A percentile compares a stretch with the other conserved stretches of the same genome.
phyloP scores from a whole-genome alignment of 2,888 invertebrate genomes.

The Plemyria rubiginata region DNA sequence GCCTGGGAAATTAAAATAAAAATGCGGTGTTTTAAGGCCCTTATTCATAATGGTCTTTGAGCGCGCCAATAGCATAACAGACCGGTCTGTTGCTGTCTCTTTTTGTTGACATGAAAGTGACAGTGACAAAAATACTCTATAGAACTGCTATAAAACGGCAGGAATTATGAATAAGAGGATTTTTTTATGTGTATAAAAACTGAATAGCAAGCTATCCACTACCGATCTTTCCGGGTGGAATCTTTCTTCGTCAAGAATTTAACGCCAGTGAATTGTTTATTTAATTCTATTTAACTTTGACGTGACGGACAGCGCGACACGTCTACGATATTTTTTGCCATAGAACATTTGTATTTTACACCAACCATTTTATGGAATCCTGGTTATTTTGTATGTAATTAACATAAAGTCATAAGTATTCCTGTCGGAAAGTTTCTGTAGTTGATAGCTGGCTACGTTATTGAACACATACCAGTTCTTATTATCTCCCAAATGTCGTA shows the following conservation, averaged over 20 bases:
- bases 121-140: too few relatives aligned
- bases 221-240: neutral
- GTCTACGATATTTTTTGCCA: too few relatives aligned
- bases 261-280: neutral
- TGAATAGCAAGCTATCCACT: neutral
- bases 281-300: neutral
- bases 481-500: constrained; percentile 56
- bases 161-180: too few relatives aligned
- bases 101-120: too few relatives aligned
- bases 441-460: neutral
- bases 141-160: too few relatives aligned
- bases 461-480: constrained; percentile 53
- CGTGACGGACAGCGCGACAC: too few relatives aligned
- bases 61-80: too few relatives aligned
- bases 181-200: neutral
- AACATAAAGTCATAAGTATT: neutral
- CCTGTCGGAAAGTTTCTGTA: neutral
- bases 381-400: too few relatives aligned
- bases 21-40: neutral
- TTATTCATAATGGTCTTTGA: too few relatives aligned
- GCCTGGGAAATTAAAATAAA: constrained; percentile 45
- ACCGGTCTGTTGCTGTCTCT: too few relatives aligned
- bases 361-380: too few relatives aligned
- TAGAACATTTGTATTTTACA: too few relatives aligned
- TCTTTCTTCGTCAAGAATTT: neutral